Conservation (phyloP, 2,797 vertebrate species). For the Podarcis siculus region DNA sequence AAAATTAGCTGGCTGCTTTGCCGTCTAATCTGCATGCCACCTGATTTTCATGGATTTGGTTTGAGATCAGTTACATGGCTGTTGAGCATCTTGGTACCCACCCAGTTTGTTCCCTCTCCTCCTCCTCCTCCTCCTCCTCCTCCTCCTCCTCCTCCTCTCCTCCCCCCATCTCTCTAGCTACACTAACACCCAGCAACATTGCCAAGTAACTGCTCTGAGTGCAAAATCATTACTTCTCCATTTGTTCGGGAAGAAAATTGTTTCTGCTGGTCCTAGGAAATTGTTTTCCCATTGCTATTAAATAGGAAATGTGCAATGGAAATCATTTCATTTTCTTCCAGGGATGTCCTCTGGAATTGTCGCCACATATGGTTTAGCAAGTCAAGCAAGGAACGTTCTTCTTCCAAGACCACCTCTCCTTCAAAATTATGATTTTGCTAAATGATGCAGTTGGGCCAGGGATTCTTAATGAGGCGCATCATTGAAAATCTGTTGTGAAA, state of each 20-base stretch:
- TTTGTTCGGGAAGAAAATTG: background rate
- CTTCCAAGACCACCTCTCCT: background rate
- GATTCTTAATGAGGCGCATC: slow-evolving; percentile 19
- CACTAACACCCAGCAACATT: slow-evolving; percentile 57
- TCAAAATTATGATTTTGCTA: background rate
- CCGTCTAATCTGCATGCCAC: slow-evolving; percentile 63
- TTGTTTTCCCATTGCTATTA: slow-evolving; percentile 64
- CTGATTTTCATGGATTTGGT: slow-evolving; percentile 68
- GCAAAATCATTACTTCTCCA: too few species aligned
- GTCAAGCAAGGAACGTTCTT: background rate
- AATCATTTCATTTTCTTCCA: slow-evolving; percentile 60
- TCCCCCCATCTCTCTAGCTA: slow-evolving; percentile 36
- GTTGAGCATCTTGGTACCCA: slow-evolving; percentile 71
- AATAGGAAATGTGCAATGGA: slow-evolving; percentile 60
- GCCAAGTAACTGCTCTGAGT: too few species aligned
- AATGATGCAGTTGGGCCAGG: slow-evolving; percentile 22
- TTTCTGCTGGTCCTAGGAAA: slow-evolving; percentile 54
- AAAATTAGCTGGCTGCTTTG: slow-evolving; percentile 71
- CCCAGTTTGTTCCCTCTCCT: slow-evolving; percentile 60
- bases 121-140: slow-evolving; percentile 17
- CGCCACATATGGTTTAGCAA: slow-evolving; percentile 5
- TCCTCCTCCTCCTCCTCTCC: background rate
- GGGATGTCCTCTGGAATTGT: slow-evolving; percentile 28
- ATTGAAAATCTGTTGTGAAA: background rate
- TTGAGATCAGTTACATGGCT: slow-evolving; percentile 75